phyloP scores from a whole-genome alignment of 2,797 vertebrate genomes.

The Rallus crepitans region DNA sequence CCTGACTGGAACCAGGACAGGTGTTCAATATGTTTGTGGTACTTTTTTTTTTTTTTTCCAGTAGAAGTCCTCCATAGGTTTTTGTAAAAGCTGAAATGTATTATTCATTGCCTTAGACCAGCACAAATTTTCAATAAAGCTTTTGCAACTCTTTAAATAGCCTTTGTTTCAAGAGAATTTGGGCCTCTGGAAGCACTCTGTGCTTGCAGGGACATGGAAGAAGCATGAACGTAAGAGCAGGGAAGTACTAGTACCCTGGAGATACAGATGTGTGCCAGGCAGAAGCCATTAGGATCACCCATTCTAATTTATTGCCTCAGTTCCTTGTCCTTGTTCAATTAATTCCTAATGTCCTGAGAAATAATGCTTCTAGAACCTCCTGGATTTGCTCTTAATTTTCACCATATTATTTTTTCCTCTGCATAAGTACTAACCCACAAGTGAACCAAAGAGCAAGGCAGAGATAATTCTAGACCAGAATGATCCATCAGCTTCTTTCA shows the following conservation, averaged over 20 bases:
- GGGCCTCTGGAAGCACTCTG: not conserved
- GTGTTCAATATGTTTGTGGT: not conserved
- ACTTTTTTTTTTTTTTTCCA: not conserved
- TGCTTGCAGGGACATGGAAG: not conserved
- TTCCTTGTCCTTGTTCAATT: not conserved
- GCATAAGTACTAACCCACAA: not conserved
- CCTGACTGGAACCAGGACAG: too few relatives aligned
- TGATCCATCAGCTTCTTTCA: not conserved
- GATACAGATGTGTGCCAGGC: not conserved
- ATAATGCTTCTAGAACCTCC: not conserved
- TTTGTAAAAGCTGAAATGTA: not conserved
- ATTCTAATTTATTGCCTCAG: fast-evolving
- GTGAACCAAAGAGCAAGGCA: not conserved
- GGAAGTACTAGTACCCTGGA: not conserved
- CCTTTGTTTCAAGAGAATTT: not conserved
- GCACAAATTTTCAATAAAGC: not conserved
- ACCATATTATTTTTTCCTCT: not conserved
- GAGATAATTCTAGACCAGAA: not conserved
- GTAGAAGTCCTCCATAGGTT: not conserved
- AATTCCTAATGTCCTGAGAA: not conserved
- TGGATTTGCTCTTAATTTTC: not conserved
- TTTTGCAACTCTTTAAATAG: not conserved
- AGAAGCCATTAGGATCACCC: not conserved
- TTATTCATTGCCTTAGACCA: not conserved
- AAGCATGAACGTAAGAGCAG: not conserved